Evolutionary conservation across 2,888 invertebrate genomes (phyloP), one percentile per base, ranked within the genome.

Genomic region (Suillia variegata): DNA sequence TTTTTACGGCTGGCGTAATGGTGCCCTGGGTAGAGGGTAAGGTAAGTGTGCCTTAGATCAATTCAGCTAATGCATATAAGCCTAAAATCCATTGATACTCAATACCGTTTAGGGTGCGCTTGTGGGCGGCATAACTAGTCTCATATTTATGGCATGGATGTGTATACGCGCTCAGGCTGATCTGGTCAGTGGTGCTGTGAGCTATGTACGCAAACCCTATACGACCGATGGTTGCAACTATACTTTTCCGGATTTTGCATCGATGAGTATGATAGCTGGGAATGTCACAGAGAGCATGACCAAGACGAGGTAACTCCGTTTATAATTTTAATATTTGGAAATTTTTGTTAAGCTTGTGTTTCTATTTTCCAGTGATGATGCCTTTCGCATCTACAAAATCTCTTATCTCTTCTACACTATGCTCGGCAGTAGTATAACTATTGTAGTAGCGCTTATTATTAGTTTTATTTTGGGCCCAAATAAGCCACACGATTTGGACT

Each of bases 361-460:
- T 18, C 24, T 42, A 8, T 21, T 17, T 5, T 56, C 10, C 56
- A 79, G 78, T 22, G 67, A 70, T 22, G 68, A 68, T 1, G 70
- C 76, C 1, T 82, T 82, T 31, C 72, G 75, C 58, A 77, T 92
- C 21, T 88, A 90, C 64, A 88, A 89, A 47, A 85, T 92, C 8
- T 92, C 92, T 1, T 92, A 92, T 80, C 84, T 92, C 74, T 92
- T 90, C 89, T 92, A 92, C 70, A 91, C 91, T 0, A 76, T 89
- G 12, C 77, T 87, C 10, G 89, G 89, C 1, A 82, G 85, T 4
- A 33, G 83, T 12, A 82, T 88, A 1, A 85, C 88, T 6, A 85
- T 87, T 61, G 69, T 83, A 5, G 82, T 88, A 8, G 86, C 85
- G 1, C 70, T 86, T 13, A 54, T 85, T 1, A 83, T 84, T 1